phyloP scores from a whole-genome alignment of 2,888 invertebrate genomes.

The Allygus modestus region DNA sequence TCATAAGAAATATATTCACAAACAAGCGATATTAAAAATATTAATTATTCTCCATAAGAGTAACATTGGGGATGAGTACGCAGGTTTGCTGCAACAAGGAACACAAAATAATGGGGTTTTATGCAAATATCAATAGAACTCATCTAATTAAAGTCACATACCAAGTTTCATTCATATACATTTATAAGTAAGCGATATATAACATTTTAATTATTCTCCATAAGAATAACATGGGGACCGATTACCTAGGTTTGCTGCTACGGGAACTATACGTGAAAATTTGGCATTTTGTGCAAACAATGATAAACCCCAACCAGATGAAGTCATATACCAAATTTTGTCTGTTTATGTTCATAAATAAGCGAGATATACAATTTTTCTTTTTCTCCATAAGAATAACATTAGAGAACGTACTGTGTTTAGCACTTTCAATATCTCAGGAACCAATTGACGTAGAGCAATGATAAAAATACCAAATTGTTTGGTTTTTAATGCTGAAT shows the following conservation, averaged over 20 bases:
- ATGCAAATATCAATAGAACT: no score
- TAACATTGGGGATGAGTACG: no score
- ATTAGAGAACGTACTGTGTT: neutral
- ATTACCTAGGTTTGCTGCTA: neutral
- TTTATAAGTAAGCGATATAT: no score
- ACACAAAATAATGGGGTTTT: no score
- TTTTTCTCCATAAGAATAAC: neutral
- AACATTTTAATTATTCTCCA: no score
- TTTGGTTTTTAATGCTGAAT: conserved; percentile 22
- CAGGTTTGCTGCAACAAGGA: no score
- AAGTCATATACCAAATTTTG: neutral
- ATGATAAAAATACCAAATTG: neutral
- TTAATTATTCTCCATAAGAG: no score
- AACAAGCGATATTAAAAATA: no score
- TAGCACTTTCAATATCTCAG: neutral
- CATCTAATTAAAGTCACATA: no score
- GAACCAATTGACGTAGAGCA: neutral
- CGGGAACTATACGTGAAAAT: neutral
- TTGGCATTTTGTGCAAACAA: neutral
- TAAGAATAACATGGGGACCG: conserved; percentile 6
- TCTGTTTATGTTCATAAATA: neutral
- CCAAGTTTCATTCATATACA: no score
- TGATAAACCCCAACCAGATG: neutral
- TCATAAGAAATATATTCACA: no score
- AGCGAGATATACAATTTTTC: neutral